Evolutionary conservation across 1,140 invertebrate genomes (phyloP), one percentile per base, ranked within the genome.

Genomic region (Gryllus bimaculatus): DNA sequence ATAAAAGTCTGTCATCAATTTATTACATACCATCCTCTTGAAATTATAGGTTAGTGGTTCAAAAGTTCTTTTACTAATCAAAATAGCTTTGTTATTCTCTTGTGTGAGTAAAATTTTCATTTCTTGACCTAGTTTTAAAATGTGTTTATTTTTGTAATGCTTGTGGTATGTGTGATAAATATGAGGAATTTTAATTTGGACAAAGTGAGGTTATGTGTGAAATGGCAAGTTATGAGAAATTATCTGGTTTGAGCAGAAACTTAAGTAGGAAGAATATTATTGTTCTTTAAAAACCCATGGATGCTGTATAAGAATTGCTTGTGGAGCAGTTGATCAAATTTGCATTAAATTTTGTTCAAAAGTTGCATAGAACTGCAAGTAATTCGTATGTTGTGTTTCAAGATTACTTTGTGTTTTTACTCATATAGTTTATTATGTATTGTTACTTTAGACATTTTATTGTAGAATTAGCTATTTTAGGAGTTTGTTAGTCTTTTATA

Each of bases 1-100:
- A 90, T 96, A 74, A 85, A 91, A 80, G 83, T 96, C 73, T 95
- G 95, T 80, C 88, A 89, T 54, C 90, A 90, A 76, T 98, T 96
- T 82, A 92, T 96, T 47, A 86, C 87, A n/a, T 88, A 95, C 82
- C 87, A 93, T 85, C 95, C 95, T 7, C 85, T 94, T 80, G 90
- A 96, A 82, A 87, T 92, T 20, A 93, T 98, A 81, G 96, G 89
- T 85, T 80, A 80, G 79, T 82, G 74, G 10, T 78, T 13, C 26
- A 8, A 74, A 8, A 5, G 12, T 15, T 74, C 73, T 74, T 74
- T 5, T 18, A 74, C 73, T 8, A 18, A 20, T 18, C 26, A 20
- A 20, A 7, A 18, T n/a, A 26, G 26, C 73, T 74, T n/a, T n/a
- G 8, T 18, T 15, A n/a, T 15, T n/a, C 26, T 18, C 7, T 74